Conservation (phyloP, 2,888 invertebrate species). For the Athalia cordata region DNA sequence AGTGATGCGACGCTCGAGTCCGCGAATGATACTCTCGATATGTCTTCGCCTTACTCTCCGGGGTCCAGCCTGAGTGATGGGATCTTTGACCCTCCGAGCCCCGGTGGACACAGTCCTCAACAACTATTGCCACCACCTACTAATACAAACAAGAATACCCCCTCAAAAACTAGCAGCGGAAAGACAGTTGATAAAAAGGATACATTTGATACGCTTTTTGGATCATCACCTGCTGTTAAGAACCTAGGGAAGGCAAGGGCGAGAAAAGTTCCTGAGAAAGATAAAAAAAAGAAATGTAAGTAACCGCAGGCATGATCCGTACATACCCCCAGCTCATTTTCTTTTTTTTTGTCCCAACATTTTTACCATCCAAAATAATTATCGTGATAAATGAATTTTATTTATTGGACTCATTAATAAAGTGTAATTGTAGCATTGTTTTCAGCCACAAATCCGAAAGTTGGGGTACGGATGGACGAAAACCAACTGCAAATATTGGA, state of each 20-base stretch:
- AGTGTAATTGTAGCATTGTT: slow-evolving; percentile 3
- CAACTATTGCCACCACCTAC: slow-evolving; percentile 47
- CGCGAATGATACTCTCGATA: slow-evolving; percentile 79
- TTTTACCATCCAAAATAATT: too few relatives aligned
- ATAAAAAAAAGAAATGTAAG: slow-evolving; percentile 75
- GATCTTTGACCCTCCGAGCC: slow-evolving; percentile 86
- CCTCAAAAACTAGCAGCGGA: slow-evolving; percentile 55
- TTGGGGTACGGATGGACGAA: slow-evolving; percentile 85
- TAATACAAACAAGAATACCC: slow-evolving; percentile 56
- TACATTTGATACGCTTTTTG: slow-evolving; percentile 81
- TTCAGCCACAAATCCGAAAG: slow-evolving; percentile 78
- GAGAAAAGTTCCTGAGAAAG: slow-evolving; percentile 72
- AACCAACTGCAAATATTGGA: slow-evolving; percentile 89
- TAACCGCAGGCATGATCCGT: slow-evolving; percentile 39
- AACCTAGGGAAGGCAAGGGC: slow-evolving; percentile 59
- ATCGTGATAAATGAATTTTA: not conserved
- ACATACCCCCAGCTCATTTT: too few relatives aligned
- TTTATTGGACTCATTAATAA: not conserved
- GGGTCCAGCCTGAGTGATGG: slow-evolving; percentile 93
- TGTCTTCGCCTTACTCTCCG: slow-evolving; percentile 91
- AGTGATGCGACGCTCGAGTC: slow-evolving; percentile 67
- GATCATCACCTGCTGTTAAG: slow-evolving; percentile 74
- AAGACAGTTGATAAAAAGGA: slow-evolving; percentile 70
- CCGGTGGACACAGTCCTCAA: slow-evolving; percentile 64
- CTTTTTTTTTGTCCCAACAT: too few relatives aligned